Base-by-base conservation (phyloP, 2,888 invertebrate genomes). In the Encarsia formosa region DNA sequence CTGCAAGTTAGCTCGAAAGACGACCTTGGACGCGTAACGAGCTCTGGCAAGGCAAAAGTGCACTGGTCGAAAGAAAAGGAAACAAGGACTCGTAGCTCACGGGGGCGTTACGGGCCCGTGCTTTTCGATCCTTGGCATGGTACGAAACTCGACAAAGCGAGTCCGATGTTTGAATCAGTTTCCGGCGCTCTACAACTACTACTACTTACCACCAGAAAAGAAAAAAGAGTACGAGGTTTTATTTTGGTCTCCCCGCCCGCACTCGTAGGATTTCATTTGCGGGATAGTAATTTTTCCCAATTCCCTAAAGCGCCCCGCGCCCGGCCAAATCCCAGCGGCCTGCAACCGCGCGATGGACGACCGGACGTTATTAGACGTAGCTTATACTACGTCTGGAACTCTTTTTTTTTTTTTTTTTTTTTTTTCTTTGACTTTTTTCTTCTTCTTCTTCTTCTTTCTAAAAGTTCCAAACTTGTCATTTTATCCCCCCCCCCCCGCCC, bases 261-360 rank as follows among this genome's bases (percentile, higher is more conserved):
- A 24, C 20, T 39, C 29, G 35, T 31, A 23, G 49, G 56, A 61
- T 64, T 64, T 64, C 59, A 62, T 63, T 61, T 49, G 62, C 49
- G 53, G 58, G 53, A 49, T 57, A 62, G 58, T 64, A 61, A 64
- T 59, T 63, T 59, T 59, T 59, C 56, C 52, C 47, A 53, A 60
- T 63, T 60, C 54, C 58, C 56, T 57, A 48, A 56, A 49, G 49
- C 43, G 16, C 22, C 4, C n/a, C 18, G 5, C 8, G n/a, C 13
- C 15, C 15, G 29, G 37, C 24, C 22, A 41, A 46, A 44, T 41
- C 48, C 35, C 46, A 42, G 18, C 13, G 4, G 37, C n/a, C 34
- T 18, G 15, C 22, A 16, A n/a, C 42, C 29, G 42, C n/a, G n/a
- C n/a, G 41, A 51, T 37, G 24, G 37, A 41, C 42, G 54, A 44